Evolutionary conservation across 92 coral and sea anemone genomes (phyloP).

Genomic region (Pocillopora grandis): DNA sequence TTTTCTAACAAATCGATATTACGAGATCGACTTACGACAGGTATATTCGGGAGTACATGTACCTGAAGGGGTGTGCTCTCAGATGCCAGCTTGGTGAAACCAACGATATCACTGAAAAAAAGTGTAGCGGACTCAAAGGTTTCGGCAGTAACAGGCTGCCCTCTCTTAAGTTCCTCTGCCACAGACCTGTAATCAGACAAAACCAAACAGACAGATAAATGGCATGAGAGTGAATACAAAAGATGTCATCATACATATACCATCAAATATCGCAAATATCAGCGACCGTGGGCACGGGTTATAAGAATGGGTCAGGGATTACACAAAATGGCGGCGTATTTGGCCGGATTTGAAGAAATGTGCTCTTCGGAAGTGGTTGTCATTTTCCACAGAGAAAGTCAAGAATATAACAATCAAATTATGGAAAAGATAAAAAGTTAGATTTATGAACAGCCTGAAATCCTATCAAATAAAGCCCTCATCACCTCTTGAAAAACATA

Average conservation of each 20-base stretch:
- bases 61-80: constrained; percentile 82
- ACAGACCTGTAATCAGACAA: constrained; percentile 58
- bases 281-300: background rate
- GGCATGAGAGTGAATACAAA: too few species aligned
- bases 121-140: constrained; percentile 76
- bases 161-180: constrained; percentile 84
- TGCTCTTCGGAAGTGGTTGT: too few species aligned
- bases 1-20: background rate
- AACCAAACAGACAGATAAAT: background rate
- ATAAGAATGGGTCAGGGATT: background rate
- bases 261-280: too few species aligned
- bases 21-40: background rate
- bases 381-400: too few species aligned
- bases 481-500: too few species aligned
- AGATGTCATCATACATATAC: too few species aligned
- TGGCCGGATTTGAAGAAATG: too few species aligned
- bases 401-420: background rate
- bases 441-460: too few species aligned
- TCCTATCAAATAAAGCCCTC: too few species aligned
- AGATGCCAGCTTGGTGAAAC: constrained; percentile 82
- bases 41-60: background rate
- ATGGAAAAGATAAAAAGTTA: too few species aligned
- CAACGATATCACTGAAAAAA: constrained; percentile 89
- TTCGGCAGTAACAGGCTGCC: constrained; percentile 87
- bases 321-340: background rate